A percentile compares a stretch with the other conserved stretches of the same genome.
These are phyloP conservation scores for Neuroterus valhalla DNA, from an alignment of 1,140 invertebrate species.

Conservation along the genomic window DNA sequence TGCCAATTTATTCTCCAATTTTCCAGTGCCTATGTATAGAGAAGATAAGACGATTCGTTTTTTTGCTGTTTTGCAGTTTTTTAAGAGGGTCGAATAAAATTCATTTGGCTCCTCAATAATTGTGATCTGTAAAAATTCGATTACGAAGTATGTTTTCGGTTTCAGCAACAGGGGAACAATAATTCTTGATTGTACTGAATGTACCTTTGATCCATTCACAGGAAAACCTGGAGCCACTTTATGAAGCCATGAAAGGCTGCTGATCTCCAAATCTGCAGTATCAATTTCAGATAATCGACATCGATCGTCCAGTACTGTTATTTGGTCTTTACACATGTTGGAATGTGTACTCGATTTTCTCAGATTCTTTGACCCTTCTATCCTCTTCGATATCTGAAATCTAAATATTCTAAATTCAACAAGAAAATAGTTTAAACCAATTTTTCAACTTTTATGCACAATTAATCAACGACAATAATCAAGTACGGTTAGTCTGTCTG, in stretches of 20 bases:
- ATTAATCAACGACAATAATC: too few relatives aligned
- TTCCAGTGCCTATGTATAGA: constrained; percentile 94
- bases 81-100: constrained; percentile 85
- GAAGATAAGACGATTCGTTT: constrained; percentile 91
- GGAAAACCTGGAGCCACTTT: constrained; percentile 83
- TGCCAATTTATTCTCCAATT: constrained; percentile 88
- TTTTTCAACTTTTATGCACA: too few relatives aligned
- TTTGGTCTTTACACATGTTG: constrained; percentile 51
- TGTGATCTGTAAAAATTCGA: constrained; percentile 73
- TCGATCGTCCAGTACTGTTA: constrained; percentile 62
- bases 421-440: background rate
- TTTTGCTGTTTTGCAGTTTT: constrained; percentile 82
- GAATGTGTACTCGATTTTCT: constrained; percentile 1
- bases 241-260: constrained; percentile 78
- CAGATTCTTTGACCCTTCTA: background rate
- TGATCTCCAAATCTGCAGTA: constrained; percentile 52
- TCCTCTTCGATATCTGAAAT: constrained; percentile 4
- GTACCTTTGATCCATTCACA: constrained; percentile 79
- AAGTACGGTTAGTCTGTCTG: too few relatives aligned
- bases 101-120: constrained; percentile 84
- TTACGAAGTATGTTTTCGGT: too few relatives aligned
- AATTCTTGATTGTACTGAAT: constrained; percentile 29
- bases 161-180: background rate
- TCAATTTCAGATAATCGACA: constrained; percentile 52
- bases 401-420: background rate